Evolutionary conservation across 1,140 invertebrate species (phyloP), one percentile per base, ranked within the genome.

Genomic region (Samia ricini): DNA sequence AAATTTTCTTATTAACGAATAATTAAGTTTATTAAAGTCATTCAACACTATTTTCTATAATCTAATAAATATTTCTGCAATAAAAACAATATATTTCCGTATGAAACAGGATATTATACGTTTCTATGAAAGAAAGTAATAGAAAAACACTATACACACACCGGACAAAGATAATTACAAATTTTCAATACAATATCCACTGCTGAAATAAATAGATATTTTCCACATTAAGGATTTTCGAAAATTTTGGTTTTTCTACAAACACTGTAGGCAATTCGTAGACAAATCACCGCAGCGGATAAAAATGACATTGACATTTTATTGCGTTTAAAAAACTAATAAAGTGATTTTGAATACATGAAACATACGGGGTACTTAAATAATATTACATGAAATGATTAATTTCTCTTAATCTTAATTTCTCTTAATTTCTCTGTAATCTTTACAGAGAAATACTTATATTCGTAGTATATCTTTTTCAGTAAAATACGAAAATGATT

Each of bases 291-390:
- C 64, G 68, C 68, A 70, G 64, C 36, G 60, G 48, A 42, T 42
- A 42, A 42, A 42, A 12, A 59, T 70, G 68, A 70, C 68, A 71
- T 65, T 71, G 61, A 66, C 64, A 58, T 62, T 61, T 54, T 57
- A 19, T 12, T 33, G 22, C 36, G 60, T 66, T 52, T 18, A 29
- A 36, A 62, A 66, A 66, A 29, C n/a, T n/a, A n/a, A n/a, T n/a
- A n/a, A n/a, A n/a, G n/a, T n/a, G n/a, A n/a, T n/a, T n/a, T n/a
- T n/a, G n/a, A n/a, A n/a, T n/a, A n/a, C 15, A 55, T 20, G 19
- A 50, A 50, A 15, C 12, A 8, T 51, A 15, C n/a, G 12, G 4
- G 4, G 15, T 15, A 42, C 0, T 42, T 42, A 12, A 42, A 42
- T n/a, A n/a, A n/a, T n/a, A n/a, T n/a, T n/a, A n/a, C n/a, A n/a